phyloP scores from a whole-genome alignment of 2,113 vertebrate species.

The Xenopus borealis region DNA sequence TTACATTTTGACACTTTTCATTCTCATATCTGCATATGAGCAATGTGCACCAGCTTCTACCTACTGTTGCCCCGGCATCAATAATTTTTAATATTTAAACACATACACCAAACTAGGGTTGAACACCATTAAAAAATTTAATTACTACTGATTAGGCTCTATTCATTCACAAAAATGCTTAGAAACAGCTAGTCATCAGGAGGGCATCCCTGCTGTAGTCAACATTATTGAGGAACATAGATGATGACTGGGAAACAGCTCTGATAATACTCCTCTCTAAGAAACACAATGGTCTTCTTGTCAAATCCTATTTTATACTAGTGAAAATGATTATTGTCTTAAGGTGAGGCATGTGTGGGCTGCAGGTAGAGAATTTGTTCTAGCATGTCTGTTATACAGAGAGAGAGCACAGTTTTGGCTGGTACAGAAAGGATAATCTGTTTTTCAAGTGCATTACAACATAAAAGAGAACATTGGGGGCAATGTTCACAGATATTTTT shows the following conservation, averaged over 20 bases:
- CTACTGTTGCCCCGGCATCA: no score
- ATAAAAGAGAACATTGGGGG: slow-evolving; percentile 13
- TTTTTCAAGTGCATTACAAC: slow-evolving; percentile 27
- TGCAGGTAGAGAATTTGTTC: slow-evolving; percentile 50
- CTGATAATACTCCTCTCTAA: background rate
- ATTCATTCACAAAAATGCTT: no score
- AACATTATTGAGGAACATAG: background rate
- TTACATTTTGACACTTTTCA: no score
- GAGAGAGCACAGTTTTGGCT: slow-evolving; percentile 43
- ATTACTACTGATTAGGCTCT: no score
- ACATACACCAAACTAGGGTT: no score
- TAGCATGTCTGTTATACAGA: slow-evolving; percentile 48
- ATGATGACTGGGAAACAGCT: background rate
- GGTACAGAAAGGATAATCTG: slow-evolving; percentile 27
- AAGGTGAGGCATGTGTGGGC: slow-evolving; percentile 48
- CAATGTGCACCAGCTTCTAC: no score
- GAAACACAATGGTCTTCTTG: slow-evolving; percentile 13
- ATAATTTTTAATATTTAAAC: no score
- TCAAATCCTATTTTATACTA: slow-evolving; percentile 11
- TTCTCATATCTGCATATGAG: no score
- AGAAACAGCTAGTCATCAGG: background rate
- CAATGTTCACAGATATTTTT: slow-evolving; percentile 13
- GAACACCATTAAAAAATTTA: no score
- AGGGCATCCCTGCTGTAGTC: background rate
- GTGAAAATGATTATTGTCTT: slow-evolving; percentile 57